phyloP scores from a whole-genome alignment of 2,797 vertebrate genomes.

The Siniperca scherzeri region DNA sequence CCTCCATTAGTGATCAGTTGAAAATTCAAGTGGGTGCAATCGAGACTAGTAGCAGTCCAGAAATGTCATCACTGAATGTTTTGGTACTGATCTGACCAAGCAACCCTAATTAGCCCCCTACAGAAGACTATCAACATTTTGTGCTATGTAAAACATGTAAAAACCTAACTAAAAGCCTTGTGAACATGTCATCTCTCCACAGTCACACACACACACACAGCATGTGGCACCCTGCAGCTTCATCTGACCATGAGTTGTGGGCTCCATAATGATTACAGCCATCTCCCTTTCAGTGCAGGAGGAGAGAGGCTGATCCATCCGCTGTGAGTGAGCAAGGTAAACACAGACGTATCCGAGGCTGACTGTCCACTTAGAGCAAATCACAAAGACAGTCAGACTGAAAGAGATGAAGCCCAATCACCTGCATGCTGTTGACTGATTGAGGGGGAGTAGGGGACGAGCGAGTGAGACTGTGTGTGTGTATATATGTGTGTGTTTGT shows the following conservation, averaged over 20 bases:
- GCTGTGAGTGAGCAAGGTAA: constrained; percentile 36
- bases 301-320: background rate
- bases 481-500: background rate
- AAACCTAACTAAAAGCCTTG: constrained; percentile 3
- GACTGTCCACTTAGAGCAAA: constrained; percentile 52
- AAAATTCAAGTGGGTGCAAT: background rate
- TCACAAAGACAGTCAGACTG: constrained; percentile 37
- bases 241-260: constrained; percentile 31
- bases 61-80: background rate
- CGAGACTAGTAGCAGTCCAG: background rate
- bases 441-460: background rate
- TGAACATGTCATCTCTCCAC: constrained; percentile 9
- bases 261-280: constrained; percentile 32
- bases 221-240: constrained; percentile 29
- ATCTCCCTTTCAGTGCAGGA: constrained; percentile 27
- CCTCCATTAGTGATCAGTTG: background rate
- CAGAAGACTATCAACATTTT: background rate
- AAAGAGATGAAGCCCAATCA: constrained; percentile 29
- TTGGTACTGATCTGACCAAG: background rate
- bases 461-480: background rate
- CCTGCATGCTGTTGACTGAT: constrained; percentile 11
- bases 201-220: background rate
- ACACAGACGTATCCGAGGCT: constrained; percentile 44
- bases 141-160: background rate
- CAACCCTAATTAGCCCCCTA: background rate